phyloP scores from a whole-genome alignment of 2,888 invertebrate species.

The Sarcophaga caerulescens region DNA sequence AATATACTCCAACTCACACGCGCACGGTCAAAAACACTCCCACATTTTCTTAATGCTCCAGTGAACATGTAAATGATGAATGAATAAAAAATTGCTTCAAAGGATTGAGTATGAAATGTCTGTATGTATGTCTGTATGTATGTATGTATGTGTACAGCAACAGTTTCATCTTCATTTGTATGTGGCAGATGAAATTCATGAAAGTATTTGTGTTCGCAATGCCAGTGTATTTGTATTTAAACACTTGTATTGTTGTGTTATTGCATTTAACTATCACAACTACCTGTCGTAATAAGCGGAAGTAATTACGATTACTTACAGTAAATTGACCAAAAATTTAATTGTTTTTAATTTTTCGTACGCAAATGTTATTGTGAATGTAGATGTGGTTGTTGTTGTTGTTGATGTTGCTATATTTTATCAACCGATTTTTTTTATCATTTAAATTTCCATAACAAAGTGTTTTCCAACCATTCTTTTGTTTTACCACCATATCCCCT shows the following conservation, averaged over 20 bases:
- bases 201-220: not conserved
- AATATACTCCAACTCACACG: too few relatives aligned
- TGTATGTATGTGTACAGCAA: too few relatives aligned
- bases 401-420: conserved; percentile 7
- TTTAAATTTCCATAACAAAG: conserved; percentile 52
- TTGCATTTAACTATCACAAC: conserved; percentile 45
- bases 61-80: not conserved
- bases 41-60: not conserved
- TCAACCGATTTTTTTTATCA: conserved; percentile 33
- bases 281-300: conserved; percentile 69
- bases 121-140: too few relatives aligned
- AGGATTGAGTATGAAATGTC: not conserved
- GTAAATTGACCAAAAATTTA: conserved; percentile 70
- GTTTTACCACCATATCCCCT: not conserved
- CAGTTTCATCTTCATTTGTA: not conserved
- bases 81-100: not conserved
- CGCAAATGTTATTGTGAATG: conserved; percentile 12
- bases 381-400: too few relatives aligned
- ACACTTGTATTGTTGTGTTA: conserved; percentile 17
- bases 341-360: conserved; percentile 65
- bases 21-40: not conserved
- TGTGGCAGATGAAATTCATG: not conserved
- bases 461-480: not conserved
- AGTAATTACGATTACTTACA: conserved; percentile 70
- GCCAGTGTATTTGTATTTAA: conserved; percentile 8